Conservation (phyloP, 1,140 invertebrate genomes). For the Nylanderia fulva region DNA sequence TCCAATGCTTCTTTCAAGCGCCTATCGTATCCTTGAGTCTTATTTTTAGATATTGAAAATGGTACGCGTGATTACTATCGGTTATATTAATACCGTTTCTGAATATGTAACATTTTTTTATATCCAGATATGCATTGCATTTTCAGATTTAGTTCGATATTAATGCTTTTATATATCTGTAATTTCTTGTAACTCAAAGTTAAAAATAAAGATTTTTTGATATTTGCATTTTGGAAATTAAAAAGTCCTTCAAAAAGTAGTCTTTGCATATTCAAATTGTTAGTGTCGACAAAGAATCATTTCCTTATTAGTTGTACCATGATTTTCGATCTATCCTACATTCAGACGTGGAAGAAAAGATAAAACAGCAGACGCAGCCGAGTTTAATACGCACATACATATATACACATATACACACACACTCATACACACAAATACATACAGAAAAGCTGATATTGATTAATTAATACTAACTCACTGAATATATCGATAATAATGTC, state of each 20-base stretch:
- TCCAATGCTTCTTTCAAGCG: background rate
- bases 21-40: background rate
- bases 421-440: too few species aligned
- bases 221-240: background rate
- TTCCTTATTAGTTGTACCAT: background rate
- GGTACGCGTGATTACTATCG: background rate
- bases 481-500: slow-evolving; percentile 50
- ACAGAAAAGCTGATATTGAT: slow-evolving; percentile 29
- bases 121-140: too few species aligned
- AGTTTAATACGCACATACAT: slow-evolving; percentile 5
- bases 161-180: background rate
- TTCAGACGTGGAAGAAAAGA: slow-evolving; percentile 29
- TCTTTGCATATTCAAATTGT: background rate
- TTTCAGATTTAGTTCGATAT: too few species aligned
- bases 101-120: background rate
- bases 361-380: slow-evolving; percentile 37
- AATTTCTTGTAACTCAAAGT: background rate
- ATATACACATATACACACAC: background rate
- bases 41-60: slow-evolving; percentile 15
- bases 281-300: background rate
- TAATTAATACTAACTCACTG: slow-evolving; percentile 39
- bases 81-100: slow-evolving; percentile 17
- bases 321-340: slow-evolving; percentile 39
- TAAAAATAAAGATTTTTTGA: background rate
- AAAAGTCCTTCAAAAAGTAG: background rate